Conservation (phyloP, 2,113 vertebrate genomes). For the Rattus norvegicus region DNA sequence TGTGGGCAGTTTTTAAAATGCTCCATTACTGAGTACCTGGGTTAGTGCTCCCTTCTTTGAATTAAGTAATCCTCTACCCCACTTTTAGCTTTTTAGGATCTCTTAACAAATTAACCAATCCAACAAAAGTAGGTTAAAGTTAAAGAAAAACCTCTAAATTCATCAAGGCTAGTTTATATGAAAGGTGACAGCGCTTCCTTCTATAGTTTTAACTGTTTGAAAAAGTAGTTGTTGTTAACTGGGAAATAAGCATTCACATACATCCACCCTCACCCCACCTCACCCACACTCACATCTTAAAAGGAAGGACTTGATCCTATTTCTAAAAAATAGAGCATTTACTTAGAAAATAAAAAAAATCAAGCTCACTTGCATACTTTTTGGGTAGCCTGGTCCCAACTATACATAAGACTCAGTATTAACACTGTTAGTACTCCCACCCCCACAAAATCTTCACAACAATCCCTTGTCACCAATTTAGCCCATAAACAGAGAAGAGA, state of each 20-base stretch:
- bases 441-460: background rate
- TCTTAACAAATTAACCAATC: constrained; percentile 20
- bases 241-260: background rate
- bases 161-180: background rate
- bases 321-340: background rate
- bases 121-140: background rate
- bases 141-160: constrained; percentile 30
- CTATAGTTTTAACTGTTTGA: background rate
- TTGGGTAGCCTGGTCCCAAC: background rate
- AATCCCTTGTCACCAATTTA: background rate
- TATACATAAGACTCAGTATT: background rate
- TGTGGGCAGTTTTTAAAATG: background rate
- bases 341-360: constrained; percentile 43
- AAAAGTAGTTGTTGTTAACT: background rate
- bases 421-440: background rate
- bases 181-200: background rate
- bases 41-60: background rate
- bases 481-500: background rate
- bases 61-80: background rate
- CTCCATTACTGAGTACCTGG: background rate
- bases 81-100: background rate
- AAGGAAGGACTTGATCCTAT: background rate
- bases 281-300: background rate
- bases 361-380: background rate
- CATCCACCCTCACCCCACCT: no score